Evolutionary conservation across 2,797 vertebrate species (phyloP).

Genomic region (Myotis daubentonii): DNA sequence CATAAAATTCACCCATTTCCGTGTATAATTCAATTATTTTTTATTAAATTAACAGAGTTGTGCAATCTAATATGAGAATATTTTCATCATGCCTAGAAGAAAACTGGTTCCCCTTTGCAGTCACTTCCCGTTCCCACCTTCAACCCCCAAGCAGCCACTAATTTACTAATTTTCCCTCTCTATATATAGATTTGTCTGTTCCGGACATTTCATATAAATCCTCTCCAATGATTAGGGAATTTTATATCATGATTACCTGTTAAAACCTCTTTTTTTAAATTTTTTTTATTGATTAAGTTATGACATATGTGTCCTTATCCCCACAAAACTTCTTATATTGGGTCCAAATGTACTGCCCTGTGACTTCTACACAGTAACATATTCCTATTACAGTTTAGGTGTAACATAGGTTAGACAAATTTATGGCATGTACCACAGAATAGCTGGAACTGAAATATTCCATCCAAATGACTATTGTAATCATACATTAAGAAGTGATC

Average conservation of each 20-base stretch:
- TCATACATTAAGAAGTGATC: constrained; percentile 8
- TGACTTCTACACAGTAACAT: background rate
- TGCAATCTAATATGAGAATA: background rate
- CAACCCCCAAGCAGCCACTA: background rate
- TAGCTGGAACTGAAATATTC: background rate
- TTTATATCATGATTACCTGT: background rate
- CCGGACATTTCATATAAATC: background rate
- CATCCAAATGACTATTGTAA: background rate
- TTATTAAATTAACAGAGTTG: constrained; percentile 1
- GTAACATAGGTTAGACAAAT: background rate
- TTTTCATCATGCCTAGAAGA: constrained; percentile 24
- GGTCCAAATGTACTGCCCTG: background rate
- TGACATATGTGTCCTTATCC: no score
- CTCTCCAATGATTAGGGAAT: background rate
- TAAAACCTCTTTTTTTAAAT: background rate
- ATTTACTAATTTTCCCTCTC: background rate
- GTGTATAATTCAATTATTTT: background rate
- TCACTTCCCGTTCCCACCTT: background rate
- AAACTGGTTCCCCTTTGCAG: background rate
- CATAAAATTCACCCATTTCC: background rate
- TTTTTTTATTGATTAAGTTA: no score
- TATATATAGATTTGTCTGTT: background rate
- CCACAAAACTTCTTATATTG: background rate
- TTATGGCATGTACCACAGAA: background rate
- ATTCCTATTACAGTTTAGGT: background rate